Evolutionary conservation across 2,888 invertebrate genomes (phyloP).

Genomic region (Phania funesta): DNA sequence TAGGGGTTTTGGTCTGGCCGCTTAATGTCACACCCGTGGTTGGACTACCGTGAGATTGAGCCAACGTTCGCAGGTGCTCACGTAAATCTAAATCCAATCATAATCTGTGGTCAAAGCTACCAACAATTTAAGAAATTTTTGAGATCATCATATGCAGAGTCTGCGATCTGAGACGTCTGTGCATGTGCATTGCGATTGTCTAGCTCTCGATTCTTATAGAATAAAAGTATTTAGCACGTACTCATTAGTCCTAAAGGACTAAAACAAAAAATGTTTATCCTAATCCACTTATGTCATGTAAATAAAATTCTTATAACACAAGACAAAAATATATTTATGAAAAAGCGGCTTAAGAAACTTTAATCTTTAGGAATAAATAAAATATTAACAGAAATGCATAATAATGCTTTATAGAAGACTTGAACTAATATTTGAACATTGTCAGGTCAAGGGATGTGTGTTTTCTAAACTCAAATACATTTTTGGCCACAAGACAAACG

Average conservation of each 20-base stretch:
- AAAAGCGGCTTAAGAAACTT: slow-evolving; percentile 50
- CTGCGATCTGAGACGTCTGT: no score
- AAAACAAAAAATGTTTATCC: background rate
- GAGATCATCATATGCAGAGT: no score
- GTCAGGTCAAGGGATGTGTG: slow-evolving; percentile 33
- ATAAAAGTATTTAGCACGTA: no score
- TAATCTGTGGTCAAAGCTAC: no score
- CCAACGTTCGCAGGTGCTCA: no score
- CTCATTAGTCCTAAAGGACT: slow-evolving; percentile 1
- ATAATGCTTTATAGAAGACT: slow-evolving; percentile 52
- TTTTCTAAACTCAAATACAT: slow-evolving; percentile 13
- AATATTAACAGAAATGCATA: slow-evolving; percentile 28
- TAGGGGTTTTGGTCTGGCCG: no score
- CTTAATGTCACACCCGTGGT: no score
- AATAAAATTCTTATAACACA: background rate
- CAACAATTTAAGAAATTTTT: no score
- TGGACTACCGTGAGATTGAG: no score
- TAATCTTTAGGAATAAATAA: slow-evolving; percentile 53
- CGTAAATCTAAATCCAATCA: no score
- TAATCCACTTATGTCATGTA: background rate
- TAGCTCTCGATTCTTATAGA: no score
- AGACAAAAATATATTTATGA: slow-evolving; percentile 12
- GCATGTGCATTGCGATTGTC: no score
- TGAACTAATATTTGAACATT: slow-evolving; percentile 64
- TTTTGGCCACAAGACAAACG: slow-evolving; percentile 37